Evolutionary conservation across 1,140 invertebrate species (phyloP), one percentile per base, ranked within the genome.

Genomic region (Chionoecetes opilio): DNA sequence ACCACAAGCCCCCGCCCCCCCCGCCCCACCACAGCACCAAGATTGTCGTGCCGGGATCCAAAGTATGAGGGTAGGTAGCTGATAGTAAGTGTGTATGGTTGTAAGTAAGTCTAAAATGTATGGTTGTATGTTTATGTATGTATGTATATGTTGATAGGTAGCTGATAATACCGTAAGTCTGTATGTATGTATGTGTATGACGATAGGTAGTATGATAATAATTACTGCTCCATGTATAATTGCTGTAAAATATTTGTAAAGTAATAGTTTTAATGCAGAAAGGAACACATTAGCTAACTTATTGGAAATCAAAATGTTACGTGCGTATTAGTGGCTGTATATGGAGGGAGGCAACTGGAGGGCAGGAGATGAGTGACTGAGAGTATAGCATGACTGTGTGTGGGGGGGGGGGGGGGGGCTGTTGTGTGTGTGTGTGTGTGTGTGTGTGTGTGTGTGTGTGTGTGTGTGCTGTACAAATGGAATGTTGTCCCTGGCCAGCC

Each of bases 31-130:
- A 90, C 35, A 95, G 86, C 11, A 95, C 92, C 8, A 93, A 91
- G 38, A 91, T 93, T 38, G 90, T 91, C 35, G 95, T 96, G n/a
- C 95, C 95, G n/a, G 95, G 95, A 32, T 96, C 95, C n/a, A 96
- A 96, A 93, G 95, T 96, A 90, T 96, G 94, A n/a, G 94, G n/a
- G n/a, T n/a, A n/a, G n/a, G n/a, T n/a, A n/a, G n/a, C n/a, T n/a
- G n/a, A n/a, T n/a, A n/a, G n/a, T n/a, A n/a, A n/a, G n/a, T n/a
- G n/a, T n/a, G n/a, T n/a, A n/a, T n/a, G n/a, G n/a, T n/a, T n/a
- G n/a, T n/a, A n/a, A n/a, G n/a, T n/a, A n/a, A n/a, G n/a, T n/a
- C n/a, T n/a, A n/a, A n/a, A n/a, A n/a, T n/a, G n/a, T n/a, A n/a
- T n/a, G n/a, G n/a, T n/a, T n/a, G n/a, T n/a, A n/a, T n/a, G n/a